These are phyloP conservation scores for Marisa cornuarietis DNA, from an alignment of 1,140 invertebrate genomes.

Conservation along the genomic window DNA sequence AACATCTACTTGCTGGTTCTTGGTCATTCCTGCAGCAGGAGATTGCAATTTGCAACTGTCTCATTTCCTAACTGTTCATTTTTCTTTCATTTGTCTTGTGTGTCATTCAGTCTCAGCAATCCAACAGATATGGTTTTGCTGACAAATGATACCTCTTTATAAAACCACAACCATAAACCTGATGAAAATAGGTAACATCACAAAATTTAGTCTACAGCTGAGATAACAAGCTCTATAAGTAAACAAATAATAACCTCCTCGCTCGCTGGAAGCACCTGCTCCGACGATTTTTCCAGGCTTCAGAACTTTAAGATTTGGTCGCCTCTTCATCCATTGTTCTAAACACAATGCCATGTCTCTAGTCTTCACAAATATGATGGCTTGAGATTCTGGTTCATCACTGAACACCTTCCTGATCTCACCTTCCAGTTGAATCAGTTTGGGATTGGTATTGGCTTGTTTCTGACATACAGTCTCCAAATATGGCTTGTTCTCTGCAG, in stretches of 20 bases:
- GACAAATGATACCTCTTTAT: no score
- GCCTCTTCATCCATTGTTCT: slow-evolving; percentile 48
- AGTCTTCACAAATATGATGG: slow-evolving; percentile 56
- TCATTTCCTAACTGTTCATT: no score
- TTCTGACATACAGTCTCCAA: slow-evolving; percentile 24
- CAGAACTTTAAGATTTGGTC: slow-evolving; percentile 29
- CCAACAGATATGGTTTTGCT: no score
- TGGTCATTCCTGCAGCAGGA: slow-evolving; percentile 50
- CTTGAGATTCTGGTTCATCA: slow-evolving; percentile 40
- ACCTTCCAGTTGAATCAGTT: slow-evolving; percentile 37
- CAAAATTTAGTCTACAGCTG: neutral
- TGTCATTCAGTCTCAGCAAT: no score
- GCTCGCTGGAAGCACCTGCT: slow-evolving; percentile 39
- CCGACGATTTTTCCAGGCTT: slow-evolving; percentile 47
- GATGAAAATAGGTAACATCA: neutral
- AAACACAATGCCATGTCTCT: slow-evolving; percentile 42
- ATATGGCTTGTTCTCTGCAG: slow-evolving; percentile 33
- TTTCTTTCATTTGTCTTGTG: no score
- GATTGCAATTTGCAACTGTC: neutral
- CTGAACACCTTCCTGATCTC: slow-evolving; percentile 29
- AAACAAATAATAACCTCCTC: slow-evolving; percentile 31
- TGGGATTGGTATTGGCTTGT: slow-evolving; percentile 44
- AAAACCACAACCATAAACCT: no score
- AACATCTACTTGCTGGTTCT: slow-evolving; percentile 46
- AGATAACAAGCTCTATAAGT: no score